Percentiles rank a stretch among this genome's conserved stretches.
These are phyloP conservation scores for Cynaeus angustus DNA, from an alignment of 2,888 invertebrate species.

Conservation along the genomic window DNA sequence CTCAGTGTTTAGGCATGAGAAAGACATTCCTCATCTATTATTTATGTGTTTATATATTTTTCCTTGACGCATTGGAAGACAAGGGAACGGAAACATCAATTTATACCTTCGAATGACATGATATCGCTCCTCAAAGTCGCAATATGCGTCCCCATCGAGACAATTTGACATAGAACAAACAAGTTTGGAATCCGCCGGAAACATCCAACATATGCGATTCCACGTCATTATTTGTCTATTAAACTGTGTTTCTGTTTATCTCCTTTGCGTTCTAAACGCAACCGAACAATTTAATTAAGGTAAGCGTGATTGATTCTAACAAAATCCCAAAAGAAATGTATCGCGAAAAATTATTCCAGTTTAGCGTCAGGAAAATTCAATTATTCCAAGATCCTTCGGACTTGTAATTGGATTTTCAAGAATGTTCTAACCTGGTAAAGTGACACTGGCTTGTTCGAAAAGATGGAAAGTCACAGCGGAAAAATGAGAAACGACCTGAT, in stretches of 20 bases:
- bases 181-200: conserved; percentile 14
- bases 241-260: not conserved
- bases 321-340: conserved; percentile 4
- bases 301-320: not conserved
- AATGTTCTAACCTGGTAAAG: conserved; percentile 12
- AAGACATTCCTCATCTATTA: conserved; percentile 12
- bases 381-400: conserved; percentile 22
- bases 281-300: conserved; percentile 13
- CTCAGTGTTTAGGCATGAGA: conserved; percentile 4
- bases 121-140: conserved; percentile 2
- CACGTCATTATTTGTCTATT: not conserved
- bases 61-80: conserved; percentile 6
- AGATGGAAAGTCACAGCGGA: not conserved
- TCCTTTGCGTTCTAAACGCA: conserved; percentile 10
- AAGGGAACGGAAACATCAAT: conserved; percentile 23
- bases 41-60: conserved; percentile 10
- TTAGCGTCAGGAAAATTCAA: conserved; percentile 26
- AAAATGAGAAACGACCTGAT: not conserved
- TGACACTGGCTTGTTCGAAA: not conserved
- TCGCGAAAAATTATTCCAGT: conserved; percentile 25
- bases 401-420: conserved; percentile 20
- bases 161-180: conserved; percentile 17
- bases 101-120: conserved; percentile 20
- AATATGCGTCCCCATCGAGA: conserved; percentile 10
- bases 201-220: not conserved